Evolutionary conservation across 1,140 invertebrate genomes (phyloP), one percentile per base, ranked within the genome.

Genomic region (Tetragnatha versicolor): DNA sequence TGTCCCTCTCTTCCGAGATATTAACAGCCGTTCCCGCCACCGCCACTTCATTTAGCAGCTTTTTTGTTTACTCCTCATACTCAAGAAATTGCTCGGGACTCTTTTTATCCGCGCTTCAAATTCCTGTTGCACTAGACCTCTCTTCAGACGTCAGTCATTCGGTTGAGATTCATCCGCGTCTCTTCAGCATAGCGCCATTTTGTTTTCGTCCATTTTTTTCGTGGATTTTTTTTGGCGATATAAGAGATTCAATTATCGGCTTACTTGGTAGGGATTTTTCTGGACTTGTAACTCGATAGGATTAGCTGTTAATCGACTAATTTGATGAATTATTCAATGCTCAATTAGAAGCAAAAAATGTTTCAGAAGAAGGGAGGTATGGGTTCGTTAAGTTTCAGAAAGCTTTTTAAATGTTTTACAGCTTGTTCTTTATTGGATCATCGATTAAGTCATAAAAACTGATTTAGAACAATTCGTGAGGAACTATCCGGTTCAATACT

Each of bases 241-340:
- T 70, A 49, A 70, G n/a, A 70, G 22, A 70, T 70, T 70, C 49
- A 70, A 55, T 70, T 70, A 70, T 70, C 68, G 68, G 68, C 68
- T 70, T 55, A 70, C 5, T 33, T 27, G 49, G 33, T 29, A 37
- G 33, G 27, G 35, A 70, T 70, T 70, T 70, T 70, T 70, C 45
- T 55, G 31, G 31, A 9, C 51, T 39, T 70, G 68, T 55, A 70
- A 70, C 49, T 35, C 33, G 49, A 70, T 70, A 35, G 49, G 68
- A 70, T 70, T 70, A 70, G 27, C 31, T 33, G 20, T 29, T 70
- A 70, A 70, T 70, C 68, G 47, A 55, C 49, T 53, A 55, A 70
- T 70, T 70, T 70, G 68, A 70, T 70, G 49, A 70, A 70, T 70
- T 70, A 70, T 70, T 70, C 68, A 70, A 66, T 68, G 45, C 39